Evolutionary conservation across 2,888 invertebrate species (phyloP), one percentile per base, ranked within the genome.

Genomic region (Drosophila borborema): DNA sequence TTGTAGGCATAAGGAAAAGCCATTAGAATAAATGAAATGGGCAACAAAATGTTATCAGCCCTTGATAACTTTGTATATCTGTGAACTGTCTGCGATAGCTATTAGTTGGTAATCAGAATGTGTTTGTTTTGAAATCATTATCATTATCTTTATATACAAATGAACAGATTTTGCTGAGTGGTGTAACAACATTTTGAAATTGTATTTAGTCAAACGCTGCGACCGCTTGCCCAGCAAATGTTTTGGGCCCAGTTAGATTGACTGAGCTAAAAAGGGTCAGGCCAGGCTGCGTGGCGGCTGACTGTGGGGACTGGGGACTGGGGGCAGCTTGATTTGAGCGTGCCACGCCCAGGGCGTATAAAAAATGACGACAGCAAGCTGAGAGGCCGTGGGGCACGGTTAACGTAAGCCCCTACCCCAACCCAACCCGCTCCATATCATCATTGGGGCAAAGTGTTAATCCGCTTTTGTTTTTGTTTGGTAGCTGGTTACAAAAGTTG

Each of bases 391-490:
- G 62, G 60, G 74, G 59, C 73, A 55, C 41, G 59, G 49, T 49
- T 56, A 58, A 49, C 58, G 56, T 40, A 12, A 54, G 59, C 34
- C 31, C 7, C 34, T 9, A 2, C 9, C 34, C 28, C 28, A 28
- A 28, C 34, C 34, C 20, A 20, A 2, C 9, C 6, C n/a, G 31
- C 49, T 70, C 74, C 84, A 78, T 86, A 88, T 85, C 77, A 85
- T 80, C 86, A 72, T 77, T 79, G 79, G 77, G 77, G 58, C 75
- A 79, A 89, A 89, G 86, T 86, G 84, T 77, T 83, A 81, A 84
- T 86, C 80, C 75, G 82, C 82, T 89, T 80, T 80, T 83, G 76
- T 79, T 80, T 79, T 83, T 81, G 68, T 82, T 83, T 80, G 70
- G 66, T 72, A 74, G 76, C 80, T 71, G 71, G 73, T 71, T 48